Base-by-base conservation (phyloP, 2,888 invertebrate genomes). In the Polydrusus pterygomalis region DNA sequence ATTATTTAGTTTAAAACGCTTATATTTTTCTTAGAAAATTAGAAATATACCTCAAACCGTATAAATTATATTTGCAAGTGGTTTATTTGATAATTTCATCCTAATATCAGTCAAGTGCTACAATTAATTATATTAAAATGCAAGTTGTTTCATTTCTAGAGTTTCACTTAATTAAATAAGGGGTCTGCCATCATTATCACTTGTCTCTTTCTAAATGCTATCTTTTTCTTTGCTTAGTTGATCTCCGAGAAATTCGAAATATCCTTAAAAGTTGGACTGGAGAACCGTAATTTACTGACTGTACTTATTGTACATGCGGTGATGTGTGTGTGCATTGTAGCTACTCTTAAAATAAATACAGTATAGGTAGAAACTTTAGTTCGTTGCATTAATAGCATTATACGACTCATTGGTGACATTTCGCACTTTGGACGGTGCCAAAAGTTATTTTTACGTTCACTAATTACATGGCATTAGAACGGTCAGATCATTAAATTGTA, bases 401-500 rank as follows among this genome's bases (percentile, higher is more conserved):
- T 51, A 51, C 11, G 51, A 51, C 11, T 20, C 51, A 51, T 51
- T 51, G 64, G 43, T 70, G 60, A 65, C 70, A 75, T 75, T 71
- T 75, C 71, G 58, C 75, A 69, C 38, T 71, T 58, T 43, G 40
- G 38, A 58, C 58, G 65, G 30, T 75, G 75, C 75, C 75, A 75
- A 75, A 75, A 75, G 47, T 40, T 67, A 75, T 71, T 75, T 75
- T 68, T 75, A 71, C n/a, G 49, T 71, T 63, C 69, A 47, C 74
- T 74, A 74, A 74, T 74, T 74, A 45, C 64, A 73, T 34, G 30
- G 10, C 34, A 18, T 17, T 18, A 38, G 5, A 34, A 38, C 54
- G 63, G 1, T n/a, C n/a, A 1, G 8, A 18, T 62, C 1, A 20
- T 18, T 45, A 34, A n/a, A 38, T 38, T 18, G 2, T 40, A 54